A percentile compares a stretch with the other conserved stretches of the same genome.
Evolutionary conservation across 2,113 vertebrate genomes (phyloP).

Genomic region (Apeltes quadracus): DNA sequence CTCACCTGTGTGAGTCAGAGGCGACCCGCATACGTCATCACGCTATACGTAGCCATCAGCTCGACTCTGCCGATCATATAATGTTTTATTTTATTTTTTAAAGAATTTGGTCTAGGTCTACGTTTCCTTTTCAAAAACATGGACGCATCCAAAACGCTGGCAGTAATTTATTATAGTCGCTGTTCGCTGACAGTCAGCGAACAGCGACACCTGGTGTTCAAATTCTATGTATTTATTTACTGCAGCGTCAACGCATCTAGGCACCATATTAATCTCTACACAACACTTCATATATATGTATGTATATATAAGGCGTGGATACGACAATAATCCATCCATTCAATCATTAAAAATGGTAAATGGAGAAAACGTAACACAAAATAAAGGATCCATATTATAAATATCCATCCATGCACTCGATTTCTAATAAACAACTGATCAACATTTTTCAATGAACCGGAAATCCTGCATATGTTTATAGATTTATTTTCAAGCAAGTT

Average conservation of each 20-base stretch:
- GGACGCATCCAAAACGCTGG: neutral
- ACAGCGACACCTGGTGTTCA: conserved; percentile 43
- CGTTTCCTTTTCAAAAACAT: neutral
- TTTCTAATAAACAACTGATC: neutral
- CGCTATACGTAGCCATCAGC: neutral
- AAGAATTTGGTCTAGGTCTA: neutral
- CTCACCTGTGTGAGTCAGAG: conserved; percentile 62
- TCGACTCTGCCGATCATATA: neutral
- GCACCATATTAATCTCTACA: neutral
- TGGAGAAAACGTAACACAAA: neutral
- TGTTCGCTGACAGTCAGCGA: too few species aligned
- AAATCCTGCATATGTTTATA: too few species aligned
- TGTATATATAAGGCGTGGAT: neutral
- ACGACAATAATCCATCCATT: neutral
- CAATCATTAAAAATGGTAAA: neutral
- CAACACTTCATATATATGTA: neutral
- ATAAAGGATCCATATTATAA: neutral
- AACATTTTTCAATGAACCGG: too few species aligned
- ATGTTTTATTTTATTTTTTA: neutral
- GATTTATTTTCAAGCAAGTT: too few species aligned
- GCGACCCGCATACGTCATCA: conserved; percentile 38
- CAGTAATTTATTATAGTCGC: neutral
- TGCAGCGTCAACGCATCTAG: neutral
- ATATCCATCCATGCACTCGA: neutral
- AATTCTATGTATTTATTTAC: neutral